A percentile compares a stretch with the other conserved stretches of the same genome.
Conservation (phyloP, 1,140 invertebrate species). For the Trichonephila clavipes region DNA sequence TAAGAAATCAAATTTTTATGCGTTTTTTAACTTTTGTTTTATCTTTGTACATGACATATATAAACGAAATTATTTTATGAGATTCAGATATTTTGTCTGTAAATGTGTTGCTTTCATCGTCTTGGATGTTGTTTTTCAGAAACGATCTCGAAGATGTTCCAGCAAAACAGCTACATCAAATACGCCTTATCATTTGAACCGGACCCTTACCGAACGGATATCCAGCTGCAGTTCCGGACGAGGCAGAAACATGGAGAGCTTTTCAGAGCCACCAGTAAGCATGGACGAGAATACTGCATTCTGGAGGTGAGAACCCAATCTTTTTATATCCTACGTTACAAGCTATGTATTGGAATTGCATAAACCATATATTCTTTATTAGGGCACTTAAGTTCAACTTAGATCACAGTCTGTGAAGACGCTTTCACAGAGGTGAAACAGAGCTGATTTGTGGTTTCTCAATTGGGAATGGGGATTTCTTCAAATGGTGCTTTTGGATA, state of each 20-base stretch:
- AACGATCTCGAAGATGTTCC: constrained; percentile 89
- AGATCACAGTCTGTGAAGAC: too few species aligned
- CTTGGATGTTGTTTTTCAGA: constrained; percentile 23
- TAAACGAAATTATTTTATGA: too few species aligned
- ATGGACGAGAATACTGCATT: constrained; percentile 96
- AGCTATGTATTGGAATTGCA: too few species aligned
- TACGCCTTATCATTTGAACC: constrained; percentile 97
- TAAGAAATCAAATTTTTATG: too few species aligned
- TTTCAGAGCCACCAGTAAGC: constrained; percentile 95
- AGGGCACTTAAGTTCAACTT: too few species aligned
- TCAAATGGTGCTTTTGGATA: too few species aligned
- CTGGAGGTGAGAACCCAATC: constrained; percentile 87
- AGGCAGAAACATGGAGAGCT: constrained; percentile 94
- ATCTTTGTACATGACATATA: too few species aligned
- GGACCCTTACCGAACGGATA: constrained; percentile 93
- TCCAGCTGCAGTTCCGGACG: constrained; percentile 95
- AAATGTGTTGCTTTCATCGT: background rate
- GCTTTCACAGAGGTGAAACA: too few species aligned
- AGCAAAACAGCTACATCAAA: constrained; percentile 95
- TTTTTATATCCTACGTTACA: background rate
- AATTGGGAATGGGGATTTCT: too few species aligned
- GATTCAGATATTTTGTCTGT: background rate
- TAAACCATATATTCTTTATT: too few species aligned
- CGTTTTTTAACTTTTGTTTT: too few species aligned
- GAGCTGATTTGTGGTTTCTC: too few species aligned